These are phyloP conservation scores for Nesoenas mayeri DNA, from an alignment of 2,113 vertebrate genomes.

Conservation along the genomic window DNA sequence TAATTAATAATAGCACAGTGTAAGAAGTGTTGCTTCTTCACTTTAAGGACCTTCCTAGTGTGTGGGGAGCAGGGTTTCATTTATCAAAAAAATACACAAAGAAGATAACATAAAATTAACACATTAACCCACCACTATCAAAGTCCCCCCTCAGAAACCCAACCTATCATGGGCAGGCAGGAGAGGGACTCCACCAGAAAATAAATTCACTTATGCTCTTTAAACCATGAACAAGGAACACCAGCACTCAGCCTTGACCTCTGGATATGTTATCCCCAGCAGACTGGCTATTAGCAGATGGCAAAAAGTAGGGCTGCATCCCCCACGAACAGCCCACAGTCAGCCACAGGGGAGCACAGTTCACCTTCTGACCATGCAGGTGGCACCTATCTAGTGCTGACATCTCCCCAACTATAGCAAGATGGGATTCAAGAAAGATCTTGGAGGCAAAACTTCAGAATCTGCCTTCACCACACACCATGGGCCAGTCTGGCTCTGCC, in stretches of 20 bases:
- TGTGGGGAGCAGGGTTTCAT: too few relatives aligned
- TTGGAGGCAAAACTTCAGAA: neutral
- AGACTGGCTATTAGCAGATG: neutral
- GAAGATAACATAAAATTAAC: neutral
- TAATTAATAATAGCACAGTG: neutral
- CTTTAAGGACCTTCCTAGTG: neutral
- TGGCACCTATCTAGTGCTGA: neutral
- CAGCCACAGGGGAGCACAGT: neutral
- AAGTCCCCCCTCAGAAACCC: too few relatives aligned
- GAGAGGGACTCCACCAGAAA: neutral
- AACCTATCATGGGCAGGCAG: neutral
- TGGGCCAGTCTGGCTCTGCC: rapidly evolving
- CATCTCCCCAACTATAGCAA: rapidly evolving
- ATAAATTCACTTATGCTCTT: neutral
- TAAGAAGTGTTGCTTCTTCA: neutral
- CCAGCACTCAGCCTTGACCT: neutral
- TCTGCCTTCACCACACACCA: rapidly evolving
- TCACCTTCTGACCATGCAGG: neutral
- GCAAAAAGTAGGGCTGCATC: neutral
- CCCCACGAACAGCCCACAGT: neutral
- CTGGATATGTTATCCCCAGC: neutral
- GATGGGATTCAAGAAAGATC: neutral
- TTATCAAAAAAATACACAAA: neutral
- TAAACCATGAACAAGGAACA: neutral
- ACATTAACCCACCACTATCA: too few relatives aligned